Percentiles rank a stretch among this genome's conserved stretches.
Evolutionary conservation across 2,888 invertebrate genomes (phyloP).

Genomic region (Melanargia galathea): DNA sequence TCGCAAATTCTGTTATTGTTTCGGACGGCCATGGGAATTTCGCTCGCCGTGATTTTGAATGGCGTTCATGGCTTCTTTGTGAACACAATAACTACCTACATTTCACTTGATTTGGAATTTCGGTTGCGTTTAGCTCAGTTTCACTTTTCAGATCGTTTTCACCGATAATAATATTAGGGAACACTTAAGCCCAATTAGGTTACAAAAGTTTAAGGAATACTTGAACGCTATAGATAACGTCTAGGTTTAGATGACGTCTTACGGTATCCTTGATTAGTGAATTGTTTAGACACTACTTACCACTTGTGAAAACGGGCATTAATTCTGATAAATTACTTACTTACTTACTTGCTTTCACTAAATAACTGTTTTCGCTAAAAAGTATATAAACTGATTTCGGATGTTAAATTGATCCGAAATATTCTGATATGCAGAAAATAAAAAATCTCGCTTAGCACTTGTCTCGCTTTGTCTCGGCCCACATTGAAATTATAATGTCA

Average conservation of each 20-base stretch:
- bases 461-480: slow-evolving; percentile 35
- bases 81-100: not conserved
- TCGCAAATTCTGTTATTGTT: slow-evolving; percentile 72
- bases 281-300: no score
- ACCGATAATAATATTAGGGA: no score
- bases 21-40: slow-evolving; percentile 69
- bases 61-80: slow-evolving; percentile 60
- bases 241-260: no score
- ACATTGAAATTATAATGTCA: slow-evolving; percentile 54
- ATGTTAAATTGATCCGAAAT: slow-evolving; percentile 1
- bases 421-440: slow-evolving; percentile 9
- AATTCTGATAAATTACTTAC: no score
- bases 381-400: not conserved
- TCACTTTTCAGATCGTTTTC: no score
- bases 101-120: not conserved
- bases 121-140: not conserved
- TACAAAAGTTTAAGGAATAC: no score
- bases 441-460: slow-evolving; percentile 32
- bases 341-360: not conserved
- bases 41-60: slow-evolving; percentile 55
- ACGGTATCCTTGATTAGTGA: no score
- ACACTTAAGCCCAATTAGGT: no score
- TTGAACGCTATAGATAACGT: no score
- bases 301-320: no score
- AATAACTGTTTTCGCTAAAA: not conserved